Conservation (phyloP, 2,888 invertebrate species). For the Limnephilus lunatus region DNA sequence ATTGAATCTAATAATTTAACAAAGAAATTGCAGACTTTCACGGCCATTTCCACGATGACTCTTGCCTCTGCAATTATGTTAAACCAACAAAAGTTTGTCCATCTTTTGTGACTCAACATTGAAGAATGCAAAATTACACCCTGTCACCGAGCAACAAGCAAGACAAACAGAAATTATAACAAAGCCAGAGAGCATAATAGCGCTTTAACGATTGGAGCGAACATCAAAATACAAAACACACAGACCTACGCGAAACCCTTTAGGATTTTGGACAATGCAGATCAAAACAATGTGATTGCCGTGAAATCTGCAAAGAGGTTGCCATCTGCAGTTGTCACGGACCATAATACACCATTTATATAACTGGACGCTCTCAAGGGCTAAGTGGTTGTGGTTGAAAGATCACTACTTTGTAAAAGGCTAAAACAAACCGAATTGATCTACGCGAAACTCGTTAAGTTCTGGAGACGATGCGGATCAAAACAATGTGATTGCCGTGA, state of each 20-base stretch:
- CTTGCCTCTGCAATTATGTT: neutral
- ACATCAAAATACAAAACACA: neutral
- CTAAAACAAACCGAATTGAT: neutral
- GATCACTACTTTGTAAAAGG: too few species aligned
- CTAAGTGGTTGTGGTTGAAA: too few species aligned
- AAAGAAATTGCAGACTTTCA: neutral
- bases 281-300: constrained; percentile 38
- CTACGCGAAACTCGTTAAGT: constrained; percentile 16
- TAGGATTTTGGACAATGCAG: neutral
- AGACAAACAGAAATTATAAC: neutral
- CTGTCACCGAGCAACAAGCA: neutral
- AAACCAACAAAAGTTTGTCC: neutral
- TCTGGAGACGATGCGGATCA: neutral
- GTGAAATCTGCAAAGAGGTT: constrained; percentile 3
- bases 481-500: constrained; percentile 33
- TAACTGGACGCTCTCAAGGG: too few species aligned
- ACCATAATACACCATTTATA: too few species aligned
- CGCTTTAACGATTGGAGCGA: neutral
- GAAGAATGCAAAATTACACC: neutral
- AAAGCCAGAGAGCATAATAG: neutral
- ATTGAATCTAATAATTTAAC: neutral
- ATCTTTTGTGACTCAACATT: neutral
- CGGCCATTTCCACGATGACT: neutral
- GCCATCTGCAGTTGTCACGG: neutral
- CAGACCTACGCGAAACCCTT: constrained; percentile 23